Conservation (phyloP, 2,797 vertebrate species). For the Acrossocheilus wenchowensis region DNA sequence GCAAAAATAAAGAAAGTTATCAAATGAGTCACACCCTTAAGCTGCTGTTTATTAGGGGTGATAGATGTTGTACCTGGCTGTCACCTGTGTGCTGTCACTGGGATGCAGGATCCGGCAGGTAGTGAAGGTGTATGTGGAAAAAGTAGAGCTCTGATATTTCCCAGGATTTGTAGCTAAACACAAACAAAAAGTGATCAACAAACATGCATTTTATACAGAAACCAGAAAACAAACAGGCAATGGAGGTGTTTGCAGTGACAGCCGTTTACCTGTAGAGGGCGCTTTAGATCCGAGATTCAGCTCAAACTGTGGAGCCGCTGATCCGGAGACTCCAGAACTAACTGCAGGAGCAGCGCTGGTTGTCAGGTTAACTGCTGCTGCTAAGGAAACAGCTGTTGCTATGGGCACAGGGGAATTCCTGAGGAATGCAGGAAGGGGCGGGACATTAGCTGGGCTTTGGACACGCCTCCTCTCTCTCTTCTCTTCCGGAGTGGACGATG, state of each 20-base stretch:
- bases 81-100: slow-evolving; percentile 92
- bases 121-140: slow-evolving; percentile 96
- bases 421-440: slow-evolving; percentile 36
- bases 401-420: slow-evolving; percentile 55
- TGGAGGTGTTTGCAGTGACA: background rate
- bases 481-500: slow-evolving; percentile 76
- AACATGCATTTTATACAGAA: background rate
- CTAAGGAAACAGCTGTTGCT: slow-evolving; percentile 59
- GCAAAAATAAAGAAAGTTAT: background rate
- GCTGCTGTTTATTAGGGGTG: background rate
- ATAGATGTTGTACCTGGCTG: slow-evolving; percentile 81
- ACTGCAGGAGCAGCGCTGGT: slow-evolving; percentile 17
- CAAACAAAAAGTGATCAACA: background rate
- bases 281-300: slow-evolving; percentile 57
- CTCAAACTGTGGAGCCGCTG: slow-evolving; percentile 24
- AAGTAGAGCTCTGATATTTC: slow-evolving; percentile 91
- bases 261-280: slow-evolving; percentile 73
- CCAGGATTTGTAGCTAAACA: slow-evolving; percentile 88
- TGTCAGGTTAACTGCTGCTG: slow-evolving; percentile 17
- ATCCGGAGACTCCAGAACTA: slow-evolving; percentile 41
- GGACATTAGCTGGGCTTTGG: slow-evolving; percentile 60
- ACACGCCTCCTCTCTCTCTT: slow-evolving; percentile 67
- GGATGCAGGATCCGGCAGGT: slow-evolving; percentile 97
- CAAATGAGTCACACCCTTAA: background rate
- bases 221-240: background rate